A percentile compares a stretch with the other conserved stretches of the same genome.
Evolutionary conservation across 2,797 vertebrate species (phyloP).

Genomic region (Menidia menidia): DNA sequence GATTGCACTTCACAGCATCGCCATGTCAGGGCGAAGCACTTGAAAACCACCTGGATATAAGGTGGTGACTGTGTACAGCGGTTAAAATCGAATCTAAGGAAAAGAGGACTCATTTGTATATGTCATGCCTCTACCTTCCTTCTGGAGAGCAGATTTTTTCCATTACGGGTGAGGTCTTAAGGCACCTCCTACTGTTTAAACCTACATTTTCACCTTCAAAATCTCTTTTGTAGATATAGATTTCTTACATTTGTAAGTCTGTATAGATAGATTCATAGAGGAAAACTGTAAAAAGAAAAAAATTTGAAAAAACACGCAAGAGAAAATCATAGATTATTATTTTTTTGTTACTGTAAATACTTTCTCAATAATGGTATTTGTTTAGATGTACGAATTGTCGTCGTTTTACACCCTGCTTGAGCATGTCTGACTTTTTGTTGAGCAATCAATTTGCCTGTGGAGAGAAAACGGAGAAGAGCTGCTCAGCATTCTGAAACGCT

Average conservation of each 20-base stretch:
- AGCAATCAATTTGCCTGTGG: constrained; percentile 48
- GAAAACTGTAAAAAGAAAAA: constrained; percentile 23
- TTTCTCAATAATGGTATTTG: constrained; percentile 48
- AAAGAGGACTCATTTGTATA: constrained; percentile 29
- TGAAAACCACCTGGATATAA: constrained; percentile 48
- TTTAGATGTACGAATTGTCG: constrained; percentile 62
- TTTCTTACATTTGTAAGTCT: constrained; percentile 32
- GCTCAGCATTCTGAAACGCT: constrained; percentile 58
- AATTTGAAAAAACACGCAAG: constrained; percentile 56
- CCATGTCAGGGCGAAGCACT: constrained; percentile 51
- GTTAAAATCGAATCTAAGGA: constrained; percentile 41
- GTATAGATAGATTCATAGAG: constrained; percentile 46
- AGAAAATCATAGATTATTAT: constrained; percentile 47
- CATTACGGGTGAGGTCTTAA: constrained; percentile 46
- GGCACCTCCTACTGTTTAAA: constrained; percentile 56
- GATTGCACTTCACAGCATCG: constrained; percentile 56
- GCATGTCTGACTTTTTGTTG: constrained; percentile 57
- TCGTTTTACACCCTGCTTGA: constrained; percentile 64
- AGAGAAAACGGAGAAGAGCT: constrained; percentile 39
- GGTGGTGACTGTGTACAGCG: constrained; percentile 54
- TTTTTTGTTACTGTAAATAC: constrained; percentile 74
- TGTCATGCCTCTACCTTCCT: constrained; percentile 38
- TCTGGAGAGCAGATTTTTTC: constrained; percentile 57
- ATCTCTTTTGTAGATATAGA: constrained; percentile 55
- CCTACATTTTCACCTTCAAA: constrained; percentile 50